Percentiles rank a stretch among this genome's conserved stretches.
Evolutionary conservation across 92 coral and sea anemone species (phyloP).

Genomic region (Heteractis magnifica): DNA sequence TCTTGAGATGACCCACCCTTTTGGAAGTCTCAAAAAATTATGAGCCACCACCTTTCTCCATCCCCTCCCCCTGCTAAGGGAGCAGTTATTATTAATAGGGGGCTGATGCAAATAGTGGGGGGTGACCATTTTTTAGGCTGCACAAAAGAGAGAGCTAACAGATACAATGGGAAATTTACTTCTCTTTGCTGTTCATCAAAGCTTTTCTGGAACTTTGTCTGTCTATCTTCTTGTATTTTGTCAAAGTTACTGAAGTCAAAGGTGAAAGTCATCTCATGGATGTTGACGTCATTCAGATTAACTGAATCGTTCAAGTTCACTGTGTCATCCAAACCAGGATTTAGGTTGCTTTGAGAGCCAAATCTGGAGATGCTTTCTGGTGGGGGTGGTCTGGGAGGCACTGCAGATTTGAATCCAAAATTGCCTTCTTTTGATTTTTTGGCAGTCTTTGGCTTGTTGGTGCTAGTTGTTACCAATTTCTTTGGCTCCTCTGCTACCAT

Average conservation of each 20-base stretch:
- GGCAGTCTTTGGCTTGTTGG: neutral
- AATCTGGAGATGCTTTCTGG: slow-evolving; percentile 3
- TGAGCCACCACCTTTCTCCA: no score
- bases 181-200: slow-evolving; percentile 81
- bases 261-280: slow-evolving; percentile 93
- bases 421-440: slow-evolving; percentile 24
- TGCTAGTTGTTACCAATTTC: neutral
- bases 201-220: slow-evolving; percentile 80
- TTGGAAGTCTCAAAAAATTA: no score
- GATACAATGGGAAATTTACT: slow-evolving; percentile 10
- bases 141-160: no score
- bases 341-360: slow-evolving; percentile 18
- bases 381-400: neutral
- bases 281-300: slow-evolving; percentile 75
- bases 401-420: slow-evolving; percentile 27
- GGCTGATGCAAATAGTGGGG: no score
- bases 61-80: no score
- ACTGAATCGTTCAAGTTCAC: slow-evolving; percentile 55
- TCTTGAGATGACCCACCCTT: no score
- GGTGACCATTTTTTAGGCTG: no score
- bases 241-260: slow-evolving; percentile 94
- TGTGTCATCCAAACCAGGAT: slow-evolving; percentile 53
- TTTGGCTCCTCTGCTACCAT: slow-evolving; percentile 23
- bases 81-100: no score
- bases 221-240: slow-evolving; percentile 76